phyloP scores from a whole-genome alignment of 2,797 vertebrate species.

The Enteromius mattozi region DNA sequence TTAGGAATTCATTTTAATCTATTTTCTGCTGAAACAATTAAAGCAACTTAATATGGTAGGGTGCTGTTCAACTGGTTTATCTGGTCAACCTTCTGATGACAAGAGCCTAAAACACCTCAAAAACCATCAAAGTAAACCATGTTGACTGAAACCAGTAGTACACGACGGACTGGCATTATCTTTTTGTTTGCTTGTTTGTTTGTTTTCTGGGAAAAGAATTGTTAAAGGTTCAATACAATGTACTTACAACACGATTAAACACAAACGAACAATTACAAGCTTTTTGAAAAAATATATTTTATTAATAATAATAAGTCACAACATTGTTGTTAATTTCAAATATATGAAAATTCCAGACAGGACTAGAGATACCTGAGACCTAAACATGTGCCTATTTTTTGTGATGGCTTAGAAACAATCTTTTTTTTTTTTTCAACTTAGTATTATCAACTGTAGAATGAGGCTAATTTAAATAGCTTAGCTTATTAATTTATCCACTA shows the following conservation, averaged over 20 bases:
- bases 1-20: not conserved
- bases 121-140: not conserved
- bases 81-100: not conserved
- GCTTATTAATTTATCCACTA: conserved; percentile 37
- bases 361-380: conserved; percentile 29
- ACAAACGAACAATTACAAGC: not conserved
- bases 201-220: not conserved
- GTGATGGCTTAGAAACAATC: not conserved
- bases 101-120: not conserved
- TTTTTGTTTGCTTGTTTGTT: not conserved
- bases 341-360: conserved; percentile 22
- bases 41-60: not conserved
- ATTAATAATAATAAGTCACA: conserved; percentile 38
- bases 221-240: not conserved
- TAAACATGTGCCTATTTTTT: not conserved
- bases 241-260: not conserved
- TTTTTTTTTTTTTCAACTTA: not conserved
- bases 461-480: not conserved
- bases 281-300: conserved; percentile 39
- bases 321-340: conserved; percentile 6
- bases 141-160: not conserved
- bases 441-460: not conserved
- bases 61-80: not conserved
- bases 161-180: not conserved
- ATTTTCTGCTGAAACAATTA: not conserved